A percentile compares a stretch with the other conserved stretches of the same genome.
Conservation (phyloP, 2,113 vertebrate species). For the Coryphaenoides rupestris region DNA sequence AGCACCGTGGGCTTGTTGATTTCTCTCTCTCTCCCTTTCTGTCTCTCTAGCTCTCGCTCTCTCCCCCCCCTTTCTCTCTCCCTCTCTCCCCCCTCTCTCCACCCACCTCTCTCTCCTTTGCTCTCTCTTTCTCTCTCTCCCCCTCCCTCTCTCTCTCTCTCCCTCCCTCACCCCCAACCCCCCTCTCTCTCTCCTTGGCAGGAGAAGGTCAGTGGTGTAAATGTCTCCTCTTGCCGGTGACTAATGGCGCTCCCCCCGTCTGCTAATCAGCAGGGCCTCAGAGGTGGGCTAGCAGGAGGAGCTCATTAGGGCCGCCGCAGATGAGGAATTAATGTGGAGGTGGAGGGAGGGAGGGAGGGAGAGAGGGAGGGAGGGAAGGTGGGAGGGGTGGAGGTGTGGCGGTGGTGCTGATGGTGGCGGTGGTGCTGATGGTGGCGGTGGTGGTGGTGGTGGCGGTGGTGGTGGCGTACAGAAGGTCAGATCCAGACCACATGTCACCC, state of each 20-base stretch:
- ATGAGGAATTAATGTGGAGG: conserved; percentile 72
- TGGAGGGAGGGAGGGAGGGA: conserved; percentile 31
- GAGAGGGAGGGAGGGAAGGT: not conserved
- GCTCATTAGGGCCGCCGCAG: conserved; percentile 68
- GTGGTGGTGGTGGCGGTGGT: too few species aligned
- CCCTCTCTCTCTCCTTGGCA: conserved; percentile 48
- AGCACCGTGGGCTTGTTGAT: too few species aligned
- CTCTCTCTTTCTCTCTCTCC: too few species aligned
- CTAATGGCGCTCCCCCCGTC: conserved; percentile 59
- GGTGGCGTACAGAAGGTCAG: conserved; percentile 37
- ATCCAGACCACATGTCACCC: conserved; percentile 12
- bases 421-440: too few species aligned
- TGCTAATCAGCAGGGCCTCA: conserved; percentile 69
- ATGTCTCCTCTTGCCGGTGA: conserved; percentile 69
- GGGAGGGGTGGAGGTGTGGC: conserved; percentile 1
- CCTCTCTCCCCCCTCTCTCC: too few species aligned
- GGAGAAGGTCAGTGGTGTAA: conserved; percentile 67
- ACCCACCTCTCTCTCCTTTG: too few species aligned
- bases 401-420: too few species aligned
- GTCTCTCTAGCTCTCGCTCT: too few species aligned
- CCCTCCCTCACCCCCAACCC: too few species aligned
- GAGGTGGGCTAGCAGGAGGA: conserved; percentile 68
- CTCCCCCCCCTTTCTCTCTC: too few species aligned
- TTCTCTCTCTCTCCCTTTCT: too few species aligned
- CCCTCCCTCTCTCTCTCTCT: too few species aligned